Percentiles rank a stretch among this genome's conserved stretches.
These are phyloP conservation scores for Papilio elwesi DNA, from an alignment of 2,888 invertebrate species.

Conservation along the genomic window DNA sequence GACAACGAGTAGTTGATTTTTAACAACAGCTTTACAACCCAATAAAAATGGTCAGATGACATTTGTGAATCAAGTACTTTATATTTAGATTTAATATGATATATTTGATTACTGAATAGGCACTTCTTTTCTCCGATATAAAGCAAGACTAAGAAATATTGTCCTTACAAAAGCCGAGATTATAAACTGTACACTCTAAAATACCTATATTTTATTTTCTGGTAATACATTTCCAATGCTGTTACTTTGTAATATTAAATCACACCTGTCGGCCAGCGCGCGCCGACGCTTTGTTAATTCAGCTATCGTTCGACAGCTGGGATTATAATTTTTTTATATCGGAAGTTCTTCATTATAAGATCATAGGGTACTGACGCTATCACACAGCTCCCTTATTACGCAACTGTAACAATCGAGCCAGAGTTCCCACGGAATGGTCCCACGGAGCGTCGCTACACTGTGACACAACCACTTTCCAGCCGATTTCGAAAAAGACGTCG, in stretches of 20 bases:
- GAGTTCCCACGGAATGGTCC: conserved; percentile 30
- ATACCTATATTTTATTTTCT: conserved; percentile 1
- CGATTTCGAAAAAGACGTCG: conserved; percentile 18
- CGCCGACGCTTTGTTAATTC: not conserved
- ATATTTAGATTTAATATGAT: too few relatives aligned
- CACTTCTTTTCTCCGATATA: too few relatives aligned
- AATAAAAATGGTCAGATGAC: too few relatives aligned
- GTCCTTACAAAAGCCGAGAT: too few relatives aligned
- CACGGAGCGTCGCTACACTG: not conserved
- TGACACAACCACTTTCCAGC: conserved; percentile 39
- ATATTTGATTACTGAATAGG: too few relatives aligned
- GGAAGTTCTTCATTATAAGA: not conserved
- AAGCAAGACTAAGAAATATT: too few relatives aligned
- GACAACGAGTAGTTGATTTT: too few relatives aligned
- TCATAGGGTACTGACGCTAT: not conserved
- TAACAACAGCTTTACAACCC: too few relatives aligned
- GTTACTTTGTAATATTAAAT: not conserved
- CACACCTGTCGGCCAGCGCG: not conserved
- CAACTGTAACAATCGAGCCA: conserved; percentile 2
- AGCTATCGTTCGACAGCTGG: too few relatives aligned
- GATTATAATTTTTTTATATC: too few relatives aligned
- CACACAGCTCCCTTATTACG: conserved; percentile 17
- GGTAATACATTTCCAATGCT: not conserved
- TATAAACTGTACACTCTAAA: too few relatives aligned
- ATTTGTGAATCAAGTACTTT: too few relatives aligned